A percentile compares a stretch with the other conserved stretches of the same genome.
Conservation (phyloP, 1,140 invertebrate genomes). For the Drosophila insularis region DNA sequence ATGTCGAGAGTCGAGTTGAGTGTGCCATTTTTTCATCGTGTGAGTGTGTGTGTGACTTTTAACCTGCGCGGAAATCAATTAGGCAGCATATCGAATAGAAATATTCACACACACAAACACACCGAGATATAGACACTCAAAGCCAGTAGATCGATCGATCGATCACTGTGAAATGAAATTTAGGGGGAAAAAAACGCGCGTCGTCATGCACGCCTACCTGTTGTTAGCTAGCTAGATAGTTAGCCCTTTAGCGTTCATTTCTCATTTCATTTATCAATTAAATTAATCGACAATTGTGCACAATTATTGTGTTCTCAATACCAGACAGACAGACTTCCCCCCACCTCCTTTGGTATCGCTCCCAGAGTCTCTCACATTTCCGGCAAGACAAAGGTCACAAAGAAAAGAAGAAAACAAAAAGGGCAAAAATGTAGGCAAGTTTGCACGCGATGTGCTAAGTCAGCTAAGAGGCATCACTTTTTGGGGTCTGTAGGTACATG, state of each 20-base stretch:
- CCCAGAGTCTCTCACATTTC: constrained; percentile 43
- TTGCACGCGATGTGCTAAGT: constrained; percentile 50
- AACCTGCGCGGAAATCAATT: constrained; percentile 75
- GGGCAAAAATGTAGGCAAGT: too few species aligned
- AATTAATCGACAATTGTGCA: constrained; percentile 60
- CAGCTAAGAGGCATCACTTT: constrained; percentile 15
- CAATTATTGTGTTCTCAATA: constrained; percentile 51
- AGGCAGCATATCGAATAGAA: constrained; percentile 45
- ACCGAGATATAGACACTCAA: constrained; percentile 15
- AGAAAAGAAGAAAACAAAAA: too few species aligned
- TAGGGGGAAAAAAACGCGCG: neutral
- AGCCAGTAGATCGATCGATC: constrained; percentile 51
- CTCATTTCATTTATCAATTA: constrained; percentile 57
- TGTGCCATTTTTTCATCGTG: constrained; percentile 53
- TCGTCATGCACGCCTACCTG: constrained; percentile 10
- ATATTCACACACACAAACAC: constrained; percentile 8
- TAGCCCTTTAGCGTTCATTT: constrained; percentile 5
- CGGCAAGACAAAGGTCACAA: constrained; percentile 70
- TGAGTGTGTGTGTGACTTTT: constrained; percentile 62
- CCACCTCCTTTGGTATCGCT: neutral
- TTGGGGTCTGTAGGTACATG: constrained; percentile 70
- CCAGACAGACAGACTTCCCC: neutral
- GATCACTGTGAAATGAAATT: constrained; percentile 35
- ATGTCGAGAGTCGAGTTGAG: constrained; percentile 45
- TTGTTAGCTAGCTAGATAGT: neutral